Conservation (phyloP, 2,797 vertebrate genomes). For the Typhlichthys eigenmanni region DNA sequence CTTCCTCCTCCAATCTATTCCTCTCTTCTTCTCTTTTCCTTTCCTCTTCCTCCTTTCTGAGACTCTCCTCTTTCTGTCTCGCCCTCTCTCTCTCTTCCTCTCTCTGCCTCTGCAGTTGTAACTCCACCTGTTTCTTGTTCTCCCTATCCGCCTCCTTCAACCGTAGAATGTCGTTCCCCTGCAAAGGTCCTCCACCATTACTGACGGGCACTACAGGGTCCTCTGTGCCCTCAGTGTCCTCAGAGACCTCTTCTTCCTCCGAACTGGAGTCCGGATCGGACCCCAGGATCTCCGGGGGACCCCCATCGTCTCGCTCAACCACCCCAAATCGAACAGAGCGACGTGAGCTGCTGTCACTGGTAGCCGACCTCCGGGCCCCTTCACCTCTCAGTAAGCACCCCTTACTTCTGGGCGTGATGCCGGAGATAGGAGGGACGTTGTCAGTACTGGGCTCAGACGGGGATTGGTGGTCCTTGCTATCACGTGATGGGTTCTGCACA, state of each 20-base stretch:
- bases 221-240: constrained; percentile 18
- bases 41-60: too few relatives aligned
- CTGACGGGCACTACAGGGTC: constrained; percentile 26
- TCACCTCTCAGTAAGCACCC: constrained; percentile 58
- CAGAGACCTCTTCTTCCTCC: constrained; percentile 39
- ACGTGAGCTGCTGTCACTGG: constrained; percentile 65
- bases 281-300: constrained; percentile 50
- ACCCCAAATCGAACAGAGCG: constrained; percentile 64
- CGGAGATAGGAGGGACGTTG: constrained; percentile 53
- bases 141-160: constrained; percentile 26
- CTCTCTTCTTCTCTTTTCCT: too few relatives aligned
- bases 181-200: constrained; percentile 28
- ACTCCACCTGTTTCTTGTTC: neutral
- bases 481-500: neutral
- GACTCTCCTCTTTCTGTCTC: constrained; percentile 3
- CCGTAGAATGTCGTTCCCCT: constrained; percentile 14
- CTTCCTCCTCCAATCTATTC: too few relatives aligned
- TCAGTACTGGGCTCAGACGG: neutral
- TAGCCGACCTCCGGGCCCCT: constrained; percentile 18
- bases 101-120: neutral
- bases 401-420: constrained; percentile 52
- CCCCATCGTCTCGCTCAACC: constrained; percentile 54
- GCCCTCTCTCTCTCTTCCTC: neutral
- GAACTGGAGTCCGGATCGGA: constrained; percentile 51
- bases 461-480: constrained; percentile 8